phyloP scores from a whole-genome alignment of 2,113 vertebrate species.

The Mus pahari region DNA sequence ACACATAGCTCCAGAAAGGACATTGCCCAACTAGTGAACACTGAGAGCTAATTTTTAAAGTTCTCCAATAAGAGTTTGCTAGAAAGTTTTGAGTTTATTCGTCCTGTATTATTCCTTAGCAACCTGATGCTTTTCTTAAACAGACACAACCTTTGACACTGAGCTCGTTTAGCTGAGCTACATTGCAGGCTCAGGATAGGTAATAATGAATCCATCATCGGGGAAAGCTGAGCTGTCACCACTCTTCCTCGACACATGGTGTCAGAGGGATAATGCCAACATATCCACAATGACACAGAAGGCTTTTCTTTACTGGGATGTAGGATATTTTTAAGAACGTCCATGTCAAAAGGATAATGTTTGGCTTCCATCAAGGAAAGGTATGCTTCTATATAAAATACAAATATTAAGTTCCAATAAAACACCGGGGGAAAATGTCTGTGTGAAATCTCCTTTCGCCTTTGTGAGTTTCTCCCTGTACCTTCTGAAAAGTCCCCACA shows the following conservation, averaged over 20 bases:
- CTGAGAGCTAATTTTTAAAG: conserved; percentile 7
- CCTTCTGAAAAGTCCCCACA: conserved; percentile 85
- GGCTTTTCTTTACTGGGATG: conserved; percentile 27
- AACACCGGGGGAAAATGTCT: conserved; percentile 66
- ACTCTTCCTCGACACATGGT: conserved; percentile 66
- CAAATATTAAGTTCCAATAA: conserved; percentile 66
- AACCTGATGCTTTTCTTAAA: conserved; percentile 61
- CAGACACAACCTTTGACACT: conserved; percentile 60
- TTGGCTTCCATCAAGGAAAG: conserved; percentile 69
- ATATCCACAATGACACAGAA: conserved; percentile 59
- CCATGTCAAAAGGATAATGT: conserved; percentile 63
- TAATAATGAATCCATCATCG: conserved; percentile 65
- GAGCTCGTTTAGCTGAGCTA: conserved; percentile 53
- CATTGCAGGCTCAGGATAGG: conserved; percentile 65
- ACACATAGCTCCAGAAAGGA: not conserved
- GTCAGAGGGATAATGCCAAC: conserved; percentile 53
- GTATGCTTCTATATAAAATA: conserved; percentile 17
- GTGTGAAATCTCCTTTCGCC: conserved; percentile 78
- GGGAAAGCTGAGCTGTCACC: conserved; percentile 76
- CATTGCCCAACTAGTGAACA: not conserved
- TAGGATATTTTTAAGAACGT: conserved; percentile 69
- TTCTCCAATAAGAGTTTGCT: not conserved
- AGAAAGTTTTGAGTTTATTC: not conserved
- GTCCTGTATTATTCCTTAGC: conserved; percentile 48
- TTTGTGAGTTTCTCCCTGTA: conserved; percentile 76